Evolutionary conservation across 1,140 invertebrate species (phyloP).

Genomic region (Papilio aristodemus): DNA sequence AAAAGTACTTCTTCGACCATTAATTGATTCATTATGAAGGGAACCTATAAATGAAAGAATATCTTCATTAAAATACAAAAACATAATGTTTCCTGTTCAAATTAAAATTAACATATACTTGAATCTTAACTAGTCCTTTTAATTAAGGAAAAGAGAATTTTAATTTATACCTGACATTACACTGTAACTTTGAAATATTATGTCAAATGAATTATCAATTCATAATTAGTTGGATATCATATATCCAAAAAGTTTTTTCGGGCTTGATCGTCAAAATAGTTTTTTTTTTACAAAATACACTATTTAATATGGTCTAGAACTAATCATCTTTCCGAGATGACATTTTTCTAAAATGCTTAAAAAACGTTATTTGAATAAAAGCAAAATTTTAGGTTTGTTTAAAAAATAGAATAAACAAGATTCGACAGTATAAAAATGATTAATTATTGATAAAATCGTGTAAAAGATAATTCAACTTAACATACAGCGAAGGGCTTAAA

Average conservation of each 20-base stretch:
- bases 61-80: slow-evolving; percentile 33
- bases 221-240: slow-evolving; percentile 9
- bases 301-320: no score
- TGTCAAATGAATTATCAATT: slow-evolving; percentile 57
- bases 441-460: no score
- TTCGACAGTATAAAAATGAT: no score
- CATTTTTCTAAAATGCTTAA: no score
- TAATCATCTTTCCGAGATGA: no score
- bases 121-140: slow-evolving; percentile 33
- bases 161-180: slow-evolving; percentile 73
- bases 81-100: slow-evolving; percentile 15
- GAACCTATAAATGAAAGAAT: slow-evolving; percentile 53
- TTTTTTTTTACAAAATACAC: no score
- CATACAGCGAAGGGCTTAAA: no score
- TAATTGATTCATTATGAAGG: slow-evolving; percentile 71
- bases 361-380: no score
- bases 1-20: slow-evolving; percentile 66
- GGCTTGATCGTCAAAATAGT: no score
- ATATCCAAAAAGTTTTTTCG: background rate
- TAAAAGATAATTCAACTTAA: no score
- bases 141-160: slow-evolving; percentile 42
- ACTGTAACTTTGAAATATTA: slow-evolving; percentile 72
- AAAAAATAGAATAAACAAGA: no score
- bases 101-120: slow-evolving; percentile 35
- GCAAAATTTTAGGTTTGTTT: no score